A percentile compares a stretch with the other conserved stretches of the same genome.
phyloP scores from a whole-genome alignment of 2,888 invertebrate genomes.

The Monopis laevigella region DNA sequence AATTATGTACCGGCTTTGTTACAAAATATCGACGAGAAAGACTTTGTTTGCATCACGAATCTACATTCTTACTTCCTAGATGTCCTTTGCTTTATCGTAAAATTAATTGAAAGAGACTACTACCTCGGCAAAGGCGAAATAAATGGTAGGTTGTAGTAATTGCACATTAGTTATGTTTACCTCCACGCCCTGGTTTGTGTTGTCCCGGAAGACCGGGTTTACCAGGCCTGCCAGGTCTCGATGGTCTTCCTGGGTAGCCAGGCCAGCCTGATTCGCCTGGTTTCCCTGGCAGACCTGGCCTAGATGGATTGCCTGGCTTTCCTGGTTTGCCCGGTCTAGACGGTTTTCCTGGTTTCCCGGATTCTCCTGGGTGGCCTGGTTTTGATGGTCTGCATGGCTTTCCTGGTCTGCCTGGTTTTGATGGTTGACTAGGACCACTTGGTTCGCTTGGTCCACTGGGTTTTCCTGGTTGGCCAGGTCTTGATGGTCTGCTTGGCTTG shows the following conservation, averaged over 20 bases:
- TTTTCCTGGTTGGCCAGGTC: constrained; percentile 14
- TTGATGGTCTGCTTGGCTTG: constrained; percentile 6
- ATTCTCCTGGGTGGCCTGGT: constrained; percentile 12
- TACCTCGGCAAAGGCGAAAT: too few species aligned
- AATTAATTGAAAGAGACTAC: too few species aligned
- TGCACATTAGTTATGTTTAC: too few species aligned
- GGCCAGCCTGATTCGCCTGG: constrained; percentile 11
- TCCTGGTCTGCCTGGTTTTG: constrained; percentile 9
- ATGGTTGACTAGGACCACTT: not conserved
- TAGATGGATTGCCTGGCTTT: not conserved
- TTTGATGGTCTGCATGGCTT: constrained; percentile 3
- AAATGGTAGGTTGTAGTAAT: too few species aligned
- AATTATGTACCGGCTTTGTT: too few species aligned
- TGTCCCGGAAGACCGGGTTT: not conserved
- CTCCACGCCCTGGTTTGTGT: not conserved
- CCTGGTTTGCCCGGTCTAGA: constrained; percentile 5
- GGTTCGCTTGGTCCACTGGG: constrained; percentile 14
- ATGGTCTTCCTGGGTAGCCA: not conserved
- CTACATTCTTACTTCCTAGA: too few species aligned
- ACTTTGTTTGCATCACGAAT: too few species aligned
- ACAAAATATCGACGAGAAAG: too few species aligned
- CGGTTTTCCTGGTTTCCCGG: constrained; percentile 12
- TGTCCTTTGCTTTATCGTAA: too few species aligned
- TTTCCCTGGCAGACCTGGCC: constrained; percentile 9
- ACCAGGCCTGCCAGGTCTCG: constrained; percentile 1